A percentile compares a stretch with the other conserved stretches of the same genome.
Conservation (phyloP, 2,113 vertebrate genomes). For the Chaetorhynchus papuensis region DNA sequence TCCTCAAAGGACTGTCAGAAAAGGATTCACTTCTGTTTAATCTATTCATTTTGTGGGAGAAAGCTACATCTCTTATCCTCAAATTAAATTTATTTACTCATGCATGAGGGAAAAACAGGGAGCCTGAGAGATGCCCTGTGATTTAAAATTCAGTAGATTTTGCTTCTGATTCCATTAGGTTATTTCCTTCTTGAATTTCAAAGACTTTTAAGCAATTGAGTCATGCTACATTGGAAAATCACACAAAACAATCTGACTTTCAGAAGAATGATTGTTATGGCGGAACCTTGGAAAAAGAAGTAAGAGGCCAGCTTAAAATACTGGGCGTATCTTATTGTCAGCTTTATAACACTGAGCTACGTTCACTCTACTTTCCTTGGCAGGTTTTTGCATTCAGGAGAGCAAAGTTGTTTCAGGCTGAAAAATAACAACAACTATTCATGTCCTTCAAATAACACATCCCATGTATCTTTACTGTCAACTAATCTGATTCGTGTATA, state of each 20-base stretch:
- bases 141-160: constrained; percentile 8
- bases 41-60: background rate
- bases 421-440: constrained; percentile 42
- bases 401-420: constrained; percentile 44
- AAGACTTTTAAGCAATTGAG: background rate
- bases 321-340: background rate
- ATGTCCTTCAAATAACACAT: constrained; percentile 20
- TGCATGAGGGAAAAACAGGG: background rate
- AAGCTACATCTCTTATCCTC: background rate
- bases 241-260: background rate
- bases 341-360: background rate
- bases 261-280: background rate
- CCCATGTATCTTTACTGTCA: constrained; percentile 41
- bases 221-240: background rate
- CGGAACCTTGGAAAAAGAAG: background rate
- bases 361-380: constrained; percentile 25
- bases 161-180: background rate
- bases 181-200: constrained; percentile 17
- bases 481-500: background rate
- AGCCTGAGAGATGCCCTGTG: background rate
- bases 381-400: constrained; percentile 41
- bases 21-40: background rate
- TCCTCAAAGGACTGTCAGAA: background rate
- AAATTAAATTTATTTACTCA: background rate
- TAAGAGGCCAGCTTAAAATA: background rate